phyloP scores from a whole-genome alignment of 2,888 invertebrate genomes.

The Microdon myrmicae region DNA sequence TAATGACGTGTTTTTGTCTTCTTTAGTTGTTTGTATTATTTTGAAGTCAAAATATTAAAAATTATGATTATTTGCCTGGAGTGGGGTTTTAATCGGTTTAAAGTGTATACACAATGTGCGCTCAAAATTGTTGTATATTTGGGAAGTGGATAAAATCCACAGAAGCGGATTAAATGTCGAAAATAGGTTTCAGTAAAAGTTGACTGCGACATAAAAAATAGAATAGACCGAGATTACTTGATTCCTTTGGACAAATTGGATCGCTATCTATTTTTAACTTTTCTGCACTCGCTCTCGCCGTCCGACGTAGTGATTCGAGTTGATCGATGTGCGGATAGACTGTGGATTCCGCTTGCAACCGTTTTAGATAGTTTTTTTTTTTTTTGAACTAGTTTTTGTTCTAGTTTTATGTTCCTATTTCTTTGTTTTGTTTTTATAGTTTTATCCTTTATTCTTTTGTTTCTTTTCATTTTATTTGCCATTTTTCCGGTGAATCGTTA shows the following conservation, averaged over 20 bases:
- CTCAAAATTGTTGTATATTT: conserved; percentile 12
- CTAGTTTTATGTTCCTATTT: too few relatives aligned
- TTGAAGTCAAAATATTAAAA: too few relatives aligned
- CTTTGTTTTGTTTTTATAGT: too few relatives aligned
- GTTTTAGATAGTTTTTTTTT: too few relatives aligned
- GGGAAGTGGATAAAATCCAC: conserved; percentile 32
- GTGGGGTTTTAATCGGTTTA: conserved; percentile 19
- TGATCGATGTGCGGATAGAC: conserved; percentile 11
- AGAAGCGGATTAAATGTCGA: conserved; percentile 36
- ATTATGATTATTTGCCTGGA: too few relatives aligned
- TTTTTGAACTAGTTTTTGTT: too few relatives aligned
- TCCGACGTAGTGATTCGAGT: conserved; percentile 9
- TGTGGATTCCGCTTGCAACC: too few relatives aligned
- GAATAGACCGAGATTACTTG: background rate
- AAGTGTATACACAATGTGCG: conserved; percentile 15
- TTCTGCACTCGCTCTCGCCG: conserved; percentile 37
- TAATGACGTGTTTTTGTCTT: conserved; percentile 11
- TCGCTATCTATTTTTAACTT: conserved; percentile 32
- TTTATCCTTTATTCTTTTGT: too few relatives aligned
- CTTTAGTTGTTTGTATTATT: too few relatives aligned
- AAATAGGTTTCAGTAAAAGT: conserved; percentile 2
- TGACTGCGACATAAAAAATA: background rate
- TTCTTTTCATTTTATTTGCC: too few relatives aligned
- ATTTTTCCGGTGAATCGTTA: too few relatives aligned
- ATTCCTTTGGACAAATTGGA: conserved; percentile 24